Evolutionary conservation across 1,140 invertebrate genomes (phyloP).

Genomic region (Zaprionus capensis): DNA sequence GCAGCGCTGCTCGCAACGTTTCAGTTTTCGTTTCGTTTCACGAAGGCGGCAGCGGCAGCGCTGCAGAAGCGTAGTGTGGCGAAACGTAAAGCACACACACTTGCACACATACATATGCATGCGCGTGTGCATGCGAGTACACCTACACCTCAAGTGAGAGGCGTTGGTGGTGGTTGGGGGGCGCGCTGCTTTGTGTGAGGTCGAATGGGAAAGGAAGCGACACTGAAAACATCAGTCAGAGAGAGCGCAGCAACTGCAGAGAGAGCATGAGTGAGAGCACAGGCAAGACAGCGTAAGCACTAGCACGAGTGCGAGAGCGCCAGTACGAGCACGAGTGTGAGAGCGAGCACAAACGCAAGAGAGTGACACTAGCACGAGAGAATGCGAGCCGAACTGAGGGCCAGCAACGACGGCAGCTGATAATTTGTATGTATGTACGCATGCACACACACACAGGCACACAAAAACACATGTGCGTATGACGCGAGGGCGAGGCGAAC

Average conservation of each 20-base stretch:
- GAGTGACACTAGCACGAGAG: slow-evolving; percentile 18
- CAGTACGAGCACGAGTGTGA: slow-evolving; percentile 13
- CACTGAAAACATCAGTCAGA: slow-evolving; percentile 61
- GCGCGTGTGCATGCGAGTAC: slow-evolving; percentile 31
- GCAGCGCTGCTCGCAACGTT: slow-evolving; percentile 59
- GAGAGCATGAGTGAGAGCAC: slow-evolving; percentile 15
- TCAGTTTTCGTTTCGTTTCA: slow-evolving; percentile 67
- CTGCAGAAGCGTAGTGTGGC: slow-evolving; percentile 34
- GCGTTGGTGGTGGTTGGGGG: slow-evolving; percentile 20
- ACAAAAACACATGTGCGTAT: slow-evolving; percentile 5
- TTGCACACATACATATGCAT: slow-evolving; percentile 10
- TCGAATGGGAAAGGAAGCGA: slow-evolving; percentile 74
- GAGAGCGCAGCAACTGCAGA: slow-evolving; percentile 44
- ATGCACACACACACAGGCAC: neutral
- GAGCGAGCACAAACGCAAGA: slow-evolving; percentile 3
- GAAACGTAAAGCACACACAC: slow-evolving; percentile 47
- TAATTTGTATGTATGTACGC: slow-evolving; percentile 47
- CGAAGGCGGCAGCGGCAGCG: slow-evolving; percentile 10
- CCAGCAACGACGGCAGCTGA: slow-evolving; percentile 65
- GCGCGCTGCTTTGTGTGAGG: slow-evolving; percentile 68
- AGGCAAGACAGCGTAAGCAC: slow-evolving; percentile 9
- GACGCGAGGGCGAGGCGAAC: slow-evolving; percentile 43
- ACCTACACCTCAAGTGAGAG: slow-evolving; percentile 64
- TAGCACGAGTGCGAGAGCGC: slow-evolving; percentile 37
- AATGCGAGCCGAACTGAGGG: slow-evolving; percentile 49